Evolutionary conservation across 2,797 vertebrate genomes (phyloP).

Genomic region (Anableps anableps): DNA sequence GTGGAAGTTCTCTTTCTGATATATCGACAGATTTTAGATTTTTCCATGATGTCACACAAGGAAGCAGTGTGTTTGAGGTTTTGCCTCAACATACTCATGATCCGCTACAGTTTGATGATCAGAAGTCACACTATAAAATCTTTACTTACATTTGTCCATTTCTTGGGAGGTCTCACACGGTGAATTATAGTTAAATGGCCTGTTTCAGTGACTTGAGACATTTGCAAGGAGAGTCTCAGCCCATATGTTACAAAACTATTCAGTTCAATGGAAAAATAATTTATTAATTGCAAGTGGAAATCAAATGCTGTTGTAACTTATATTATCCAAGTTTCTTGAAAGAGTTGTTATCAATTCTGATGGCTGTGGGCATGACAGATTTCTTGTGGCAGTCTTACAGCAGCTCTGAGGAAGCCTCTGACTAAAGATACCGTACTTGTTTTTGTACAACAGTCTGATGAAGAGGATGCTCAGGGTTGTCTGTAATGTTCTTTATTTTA

Average conservation of each 20-base stretch:
- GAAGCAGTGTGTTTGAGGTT: neutral
- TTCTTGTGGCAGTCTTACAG: neutral
- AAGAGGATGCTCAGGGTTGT: neutral
- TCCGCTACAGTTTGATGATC: neutral
- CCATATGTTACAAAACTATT: neutral
- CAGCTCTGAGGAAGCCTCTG: neutral
- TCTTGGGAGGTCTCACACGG: neutral
- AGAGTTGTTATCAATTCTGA: neutral
- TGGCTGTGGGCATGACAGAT: neutral
- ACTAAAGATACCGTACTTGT: neutral
- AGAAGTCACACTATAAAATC: neutral
- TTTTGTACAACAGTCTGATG: neutral
- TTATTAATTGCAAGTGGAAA: neutral
- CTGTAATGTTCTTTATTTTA: neutral
- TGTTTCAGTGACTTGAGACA: neutral
- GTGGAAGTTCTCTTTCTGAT: neutral
- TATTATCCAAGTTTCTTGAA: neutral
- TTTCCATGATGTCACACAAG: neutral
- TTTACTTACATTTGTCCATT: neutral
- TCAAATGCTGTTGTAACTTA: neutral
- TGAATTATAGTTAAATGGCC: neutral
- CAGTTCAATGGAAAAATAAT: neutral
- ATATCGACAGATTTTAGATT: neutral
- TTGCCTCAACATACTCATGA: neutral
- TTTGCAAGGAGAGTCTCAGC: neutral